Conservation (phyloP, 1,140 invertebrate species). For the Microvelia longipes region DNA sequence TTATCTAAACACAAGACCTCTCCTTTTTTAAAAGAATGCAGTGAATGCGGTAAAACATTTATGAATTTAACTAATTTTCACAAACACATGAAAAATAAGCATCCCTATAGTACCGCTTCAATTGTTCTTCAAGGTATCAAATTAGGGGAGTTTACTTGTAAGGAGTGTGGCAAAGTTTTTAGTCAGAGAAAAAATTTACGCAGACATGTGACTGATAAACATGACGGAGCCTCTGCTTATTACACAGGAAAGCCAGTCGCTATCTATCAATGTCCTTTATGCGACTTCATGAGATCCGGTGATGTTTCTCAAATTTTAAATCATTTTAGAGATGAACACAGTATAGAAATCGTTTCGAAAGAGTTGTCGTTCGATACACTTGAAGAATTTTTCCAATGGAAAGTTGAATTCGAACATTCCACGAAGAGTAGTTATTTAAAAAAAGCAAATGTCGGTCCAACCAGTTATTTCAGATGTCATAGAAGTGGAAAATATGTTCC, state of each 20-base stretch:
- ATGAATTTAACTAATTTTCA: background rate
- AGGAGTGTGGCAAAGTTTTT: background rate
- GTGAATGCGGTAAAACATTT: background rate
- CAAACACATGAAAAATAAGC: background rate
- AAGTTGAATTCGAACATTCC: background rate
- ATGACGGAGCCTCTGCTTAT: background rate
- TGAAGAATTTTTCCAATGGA: background rate
- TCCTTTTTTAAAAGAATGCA: background rate
- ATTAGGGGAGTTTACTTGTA: background rate
- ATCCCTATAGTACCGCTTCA: background rate
- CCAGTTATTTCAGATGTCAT: background rate
- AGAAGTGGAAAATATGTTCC: background rate
- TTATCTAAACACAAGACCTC: background rate
- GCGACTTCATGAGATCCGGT: background rate
- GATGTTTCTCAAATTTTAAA: background rate
- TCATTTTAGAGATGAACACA: background rate
- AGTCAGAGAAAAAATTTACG: background rate
- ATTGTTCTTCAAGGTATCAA: background rate
- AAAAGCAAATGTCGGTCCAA: background rate
- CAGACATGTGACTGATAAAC: background rate
- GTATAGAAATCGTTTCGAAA: background rate
- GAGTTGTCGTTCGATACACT: background rate
- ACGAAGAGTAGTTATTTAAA: background rate
- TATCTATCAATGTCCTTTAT: background rate
- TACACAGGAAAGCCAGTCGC: background rate